Base-by-base conservation (phyloP, 2,888 invertebrate genomes). In the Myopa tessellatipennis region DNA sequence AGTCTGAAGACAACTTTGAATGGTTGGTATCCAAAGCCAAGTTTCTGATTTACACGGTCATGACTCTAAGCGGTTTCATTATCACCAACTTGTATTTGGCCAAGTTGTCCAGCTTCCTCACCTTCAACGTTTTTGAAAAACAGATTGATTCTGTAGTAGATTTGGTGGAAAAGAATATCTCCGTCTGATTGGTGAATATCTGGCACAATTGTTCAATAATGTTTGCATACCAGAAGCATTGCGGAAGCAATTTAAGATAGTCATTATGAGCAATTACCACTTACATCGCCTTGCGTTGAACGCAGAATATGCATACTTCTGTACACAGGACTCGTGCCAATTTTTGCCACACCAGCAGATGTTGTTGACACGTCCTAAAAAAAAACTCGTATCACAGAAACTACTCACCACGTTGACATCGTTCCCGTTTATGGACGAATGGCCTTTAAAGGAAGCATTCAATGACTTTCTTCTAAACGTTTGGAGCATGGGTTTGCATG, bases 331-430 rank as follows among this genome's bases (percentile, higher is more conserved):
- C 6, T 82, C 79, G 58, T 79, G 79, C 52, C 79, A 81, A 1
- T 82, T 82, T 10, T 83, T 78, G 65, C 36, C 82, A 1, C 82
- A 84, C 55, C 84, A 83, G 58, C 83, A 84, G 58, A 82, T 81
- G 14, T 80, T 80, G 26, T 14, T 83, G 58, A 69, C 68, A n/a
- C 79, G 77, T 16, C 83, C 83, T 0, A 71, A 76, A 3, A 72
- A 81, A 38, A 79, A 78, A 12, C 18, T 67, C 3, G 63, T 82
- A 16, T 14, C 77, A 1, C 26, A 81, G 5, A 77, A 81, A 40
- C 78, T 18, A 38, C 80, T 40, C 78, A 78, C 68, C 80, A 79
- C 36, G 80, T 61, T 84, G n/a, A 12, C 36, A 4, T 40, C n/a
- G 8, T 14, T 8, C 3, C 0, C 7, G 0, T 3, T 60, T 60